These are phyloP conservation scores for Pollimyrus isidori DNA, from an alignment of 2,113 vertebrate species.

Conservation along the genomic window DNA sequence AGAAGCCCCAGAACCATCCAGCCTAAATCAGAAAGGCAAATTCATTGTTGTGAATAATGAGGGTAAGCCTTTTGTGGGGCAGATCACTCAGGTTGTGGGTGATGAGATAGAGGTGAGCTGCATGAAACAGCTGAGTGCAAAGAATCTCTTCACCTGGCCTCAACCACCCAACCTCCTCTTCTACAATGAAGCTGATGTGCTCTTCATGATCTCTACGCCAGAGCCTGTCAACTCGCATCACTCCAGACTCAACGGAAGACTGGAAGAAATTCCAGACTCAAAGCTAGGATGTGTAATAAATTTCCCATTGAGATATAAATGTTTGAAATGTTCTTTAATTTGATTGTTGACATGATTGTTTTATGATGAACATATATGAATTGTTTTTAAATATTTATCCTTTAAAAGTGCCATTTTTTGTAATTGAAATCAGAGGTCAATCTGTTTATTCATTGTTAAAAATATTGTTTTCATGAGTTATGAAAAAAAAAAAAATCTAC, in stretches of 20 bases:
- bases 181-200: conserved; percentile 3
- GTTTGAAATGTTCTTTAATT: too few species aligned
- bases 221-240: background rate
- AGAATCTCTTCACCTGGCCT: conserved; percentile 12
- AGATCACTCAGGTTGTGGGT: background rate
- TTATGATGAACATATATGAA: too few species aligned
- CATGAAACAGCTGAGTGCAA: conserved; percentile 4
- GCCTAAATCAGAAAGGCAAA: background rate
- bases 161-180: background rate
- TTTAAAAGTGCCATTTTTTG: too few species aligned
- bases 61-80: background rate
- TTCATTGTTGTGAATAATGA: conserved; percentile 2
- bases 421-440: too few species aligned
- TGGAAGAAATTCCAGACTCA: background rate
- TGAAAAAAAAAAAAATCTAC: background rate
- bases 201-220: conserved; percentile 3
- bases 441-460: background rate
- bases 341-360: too few species aligned
- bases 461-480: too few species aligned
- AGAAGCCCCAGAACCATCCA: background rate
- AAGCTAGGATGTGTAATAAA: background rate
- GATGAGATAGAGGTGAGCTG: background rate
- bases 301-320: too few species aligned
- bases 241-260: background rate
- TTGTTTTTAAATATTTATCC: too few species aligned